A percentile compares a stretch with the other conserved stretches of the same genome.
Evolutionary conservation across 2,113 vertebrate species (phyloP).

Genomic region (Acrocephalus kingi): DNA sequence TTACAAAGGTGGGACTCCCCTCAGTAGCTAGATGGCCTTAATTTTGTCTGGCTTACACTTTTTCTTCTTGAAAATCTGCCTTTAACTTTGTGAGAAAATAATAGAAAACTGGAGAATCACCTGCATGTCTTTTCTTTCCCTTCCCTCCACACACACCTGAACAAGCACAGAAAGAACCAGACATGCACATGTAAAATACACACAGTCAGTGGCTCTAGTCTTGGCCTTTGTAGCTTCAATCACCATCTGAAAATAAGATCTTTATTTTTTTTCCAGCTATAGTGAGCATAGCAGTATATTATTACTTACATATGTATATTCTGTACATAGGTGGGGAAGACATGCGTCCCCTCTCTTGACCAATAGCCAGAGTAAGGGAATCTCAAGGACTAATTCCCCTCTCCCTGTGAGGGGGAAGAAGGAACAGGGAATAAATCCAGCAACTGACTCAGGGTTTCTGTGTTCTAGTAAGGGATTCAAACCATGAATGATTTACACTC

Average conservation of each 20-base stretch:
- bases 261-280: neutral
- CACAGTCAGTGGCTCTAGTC: neutral
- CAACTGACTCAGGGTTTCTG: neutral
- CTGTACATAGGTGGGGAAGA: neutral
- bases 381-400: neutral
- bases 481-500: neutral
- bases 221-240: neutral
- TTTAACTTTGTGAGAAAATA: neutral
- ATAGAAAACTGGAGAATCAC: neutral
- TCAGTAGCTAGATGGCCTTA: neutral
- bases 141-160: too few relatives aligned
- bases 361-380: neutral
- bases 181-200: neutral
- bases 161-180: too few relatives aligned
- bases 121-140: too few relatives aligned
- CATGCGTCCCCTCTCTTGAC: rapidly evolving
- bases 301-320: neutral
- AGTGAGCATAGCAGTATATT: neutral
- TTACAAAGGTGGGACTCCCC: neutral
- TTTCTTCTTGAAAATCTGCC: neutral
- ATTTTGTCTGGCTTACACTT: neutral
- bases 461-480: neutral
- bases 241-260: neutral
- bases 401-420: neutral
- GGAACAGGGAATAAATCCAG: neutral